These are phyloP conservation scores for Neostethus bicornis DNA, from an alignment of 2,797 vertebrate genomes.

Conservation along the genomic window DNA sequence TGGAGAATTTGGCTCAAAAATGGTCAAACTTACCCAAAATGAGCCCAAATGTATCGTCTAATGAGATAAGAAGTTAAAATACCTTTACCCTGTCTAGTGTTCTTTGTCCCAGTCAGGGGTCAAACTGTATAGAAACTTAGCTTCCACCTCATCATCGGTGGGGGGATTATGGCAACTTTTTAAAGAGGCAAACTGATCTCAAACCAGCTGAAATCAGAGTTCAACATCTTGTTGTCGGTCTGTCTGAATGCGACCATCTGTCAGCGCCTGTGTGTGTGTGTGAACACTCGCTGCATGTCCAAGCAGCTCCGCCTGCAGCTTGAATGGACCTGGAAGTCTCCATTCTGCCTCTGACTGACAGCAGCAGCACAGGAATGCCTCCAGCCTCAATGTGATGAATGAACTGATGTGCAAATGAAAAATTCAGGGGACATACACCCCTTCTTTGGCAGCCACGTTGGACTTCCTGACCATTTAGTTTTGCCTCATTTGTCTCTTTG, in stretches of 20 bases:
- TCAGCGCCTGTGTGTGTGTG: constrained; percentile 44
- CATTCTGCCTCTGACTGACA: constrained; percentile 51
- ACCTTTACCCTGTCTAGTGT: too few relatives aligned
- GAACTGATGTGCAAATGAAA: constrained; percentile 41
- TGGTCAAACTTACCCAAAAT: too few relatives aligned
- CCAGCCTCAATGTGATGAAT: constrained; percentile 36
- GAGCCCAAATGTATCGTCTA: too few relatives aligned
- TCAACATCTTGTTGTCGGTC: constrained; percentile 29
- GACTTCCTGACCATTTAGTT: not conserved
- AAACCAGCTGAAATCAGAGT: constrained; percentile 25
- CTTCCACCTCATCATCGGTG: too few relatives aligned
- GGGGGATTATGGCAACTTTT: constrained; percentile 8
- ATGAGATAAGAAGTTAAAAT: too few relatives aligned
- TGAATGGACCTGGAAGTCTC: constrained; percentile 48
- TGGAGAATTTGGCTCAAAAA: too few relatives aligned
- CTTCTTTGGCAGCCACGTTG: constrained; percentile 45
- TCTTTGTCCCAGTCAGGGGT: not conserved
- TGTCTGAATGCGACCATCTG: constrained; percentile 54
- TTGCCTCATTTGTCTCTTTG: not conserved
- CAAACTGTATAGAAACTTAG: not conserved
- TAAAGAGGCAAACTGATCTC: constrained; percentile 21
- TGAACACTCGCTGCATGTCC: constrained; percentile 50
- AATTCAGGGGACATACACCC: constrained; percentile 28
- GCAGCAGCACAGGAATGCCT: constrained; percentile 45
- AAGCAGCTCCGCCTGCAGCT: constrained; percentile 39